Evolutionary conservation across 2,888 invertebrate species (phyloP).

Genomic region (Tupiocoris notatus): DNA sequence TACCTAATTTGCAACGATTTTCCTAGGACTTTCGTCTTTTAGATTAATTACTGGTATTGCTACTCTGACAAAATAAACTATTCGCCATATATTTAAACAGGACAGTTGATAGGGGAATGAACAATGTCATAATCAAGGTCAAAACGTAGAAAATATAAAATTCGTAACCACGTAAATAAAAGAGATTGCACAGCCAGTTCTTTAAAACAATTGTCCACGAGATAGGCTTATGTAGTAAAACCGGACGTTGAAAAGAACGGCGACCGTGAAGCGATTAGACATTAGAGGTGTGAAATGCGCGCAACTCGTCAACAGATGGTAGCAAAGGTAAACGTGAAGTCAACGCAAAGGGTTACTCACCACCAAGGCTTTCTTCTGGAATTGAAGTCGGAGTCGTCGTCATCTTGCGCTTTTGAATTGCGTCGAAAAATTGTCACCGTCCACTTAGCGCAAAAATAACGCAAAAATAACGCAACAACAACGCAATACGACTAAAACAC

Average conservation of each 20-base stretch:
- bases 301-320: conserved; percentile 22
- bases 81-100: no score
- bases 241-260: no score
- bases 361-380: conserved; percentile 45
- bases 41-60: no score
- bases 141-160: not conserved
- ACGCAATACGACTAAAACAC: not conserved
- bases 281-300: not conserved
- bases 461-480: not conserved
- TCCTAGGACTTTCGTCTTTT: no score
- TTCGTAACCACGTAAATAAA: not conserved
- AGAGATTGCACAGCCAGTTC: not conserved
- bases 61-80: no score
- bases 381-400: conserved; percentile 46
- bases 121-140: not conserved
- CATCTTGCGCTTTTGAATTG: conserved; percentile 25
- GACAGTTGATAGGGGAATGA: no score
- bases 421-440: not conserved
- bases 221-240: no score
- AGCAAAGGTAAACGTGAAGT: not conserved
- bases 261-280: no score
- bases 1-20: no score
- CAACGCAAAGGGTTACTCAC: conserved; percentile 31
- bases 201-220: no score
- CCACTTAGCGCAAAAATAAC: not conserved